Base-by-base conservation (phyloP, 1,140 invertebrate genomes). In the Formica selysi region DNA sequence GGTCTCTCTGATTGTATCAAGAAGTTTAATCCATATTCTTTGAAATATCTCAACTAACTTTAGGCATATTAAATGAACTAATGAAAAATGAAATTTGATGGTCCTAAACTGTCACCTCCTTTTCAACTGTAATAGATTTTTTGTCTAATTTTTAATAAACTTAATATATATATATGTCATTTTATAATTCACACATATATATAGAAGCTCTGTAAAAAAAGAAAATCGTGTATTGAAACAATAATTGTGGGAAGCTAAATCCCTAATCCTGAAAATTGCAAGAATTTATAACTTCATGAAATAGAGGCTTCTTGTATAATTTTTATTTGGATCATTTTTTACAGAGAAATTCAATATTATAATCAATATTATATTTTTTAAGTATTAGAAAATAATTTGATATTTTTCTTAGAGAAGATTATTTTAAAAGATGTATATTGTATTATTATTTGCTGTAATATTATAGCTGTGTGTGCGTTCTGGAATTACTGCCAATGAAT, bases 321-420 rank as follows among this genome's bases (percentile, higher is more conserved):
- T 51, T n/a, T 51, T 51, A 51, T 16, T 19, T 51, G 13, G 19
- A 41, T 67, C n/a, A 41, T 41, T 67, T 67, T 67, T 64, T 64
- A 19, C 11, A 64, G 3, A 29, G 19, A 64, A 32, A 64, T 3
- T 29, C 5, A 36, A 19, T 11, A 19, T 5, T 10, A 11, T 51
- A 19, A 16, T 48, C 36, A 38, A 6, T 16, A 10, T 48, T 48
- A 48, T 5, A 51, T 51, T 51, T 51, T 48, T 48, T 32, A 13
- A 32, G 7, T 64, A 64, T 64, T 64, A 19, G 0, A 36, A 36
- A 64, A 64, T 32, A 22, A 51, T 51, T 51, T 16, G 13, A 51
- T 19, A 51, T 51, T 41, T 13, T 67, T 22, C 11, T 22, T 22
- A 22, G 41, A 67, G 11, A 22, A 41, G 22, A 67, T 22, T 0